Evolutionary conservation across 2,888 invertebrate species (phyloP), one percentile per base, ranked within the genome.

Genomic region (Eupithecia exiguata): DNA sequence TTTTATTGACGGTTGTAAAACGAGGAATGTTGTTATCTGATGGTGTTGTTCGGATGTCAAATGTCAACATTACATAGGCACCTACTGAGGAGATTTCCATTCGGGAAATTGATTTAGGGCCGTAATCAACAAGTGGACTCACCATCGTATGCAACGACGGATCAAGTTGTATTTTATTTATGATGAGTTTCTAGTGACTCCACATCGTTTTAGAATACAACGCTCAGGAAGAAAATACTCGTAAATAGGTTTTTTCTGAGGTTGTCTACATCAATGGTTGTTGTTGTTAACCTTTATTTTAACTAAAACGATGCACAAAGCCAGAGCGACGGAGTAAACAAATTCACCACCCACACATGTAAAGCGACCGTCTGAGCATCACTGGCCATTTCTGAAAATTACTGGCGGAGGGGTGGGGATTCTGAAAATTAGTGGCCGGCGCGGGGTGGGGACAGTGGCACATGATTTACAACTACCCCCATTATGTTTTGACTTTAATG

Each of bases 401-500:
- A 93, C 92, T 92, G 92, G 91, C 89, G 89, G 88, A 87, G 82
- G 83, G 86, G 84, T 79, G 80, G 81, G 58, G 70, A 40, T 38
- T 25, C 66, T 38, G 66, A 21, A 38, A 40, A 66, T 38, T 62
- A 62, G 62, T 62, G 62, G 58, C 36, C 36, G 12, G 12, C 21
- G 71, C 69, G 69, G 75, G 81, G 76, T 81, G 80, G 77, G 78
- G 72, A 63, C 87, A 89, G 89, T 88, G 88, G 89, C 90, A 88
- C 92, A 94, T 95, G 95, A 95, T 95, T 95, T 95, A 95, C 95
- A 94, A 95, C 93, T 93, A 90, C 93, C 94, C 93, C 94, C 94
- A 95, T 95, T 95, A 95, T 95, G 95, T 95, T 95, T 95, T 94
- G 95, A 95, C 95, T 95, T 95, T 95, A 95, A 95, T 95, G 94